Evolutionary conservation across 1,140 invertebrate genomes (phyloP).

Genomic region (Aphelinus atriplicis): DNA sequence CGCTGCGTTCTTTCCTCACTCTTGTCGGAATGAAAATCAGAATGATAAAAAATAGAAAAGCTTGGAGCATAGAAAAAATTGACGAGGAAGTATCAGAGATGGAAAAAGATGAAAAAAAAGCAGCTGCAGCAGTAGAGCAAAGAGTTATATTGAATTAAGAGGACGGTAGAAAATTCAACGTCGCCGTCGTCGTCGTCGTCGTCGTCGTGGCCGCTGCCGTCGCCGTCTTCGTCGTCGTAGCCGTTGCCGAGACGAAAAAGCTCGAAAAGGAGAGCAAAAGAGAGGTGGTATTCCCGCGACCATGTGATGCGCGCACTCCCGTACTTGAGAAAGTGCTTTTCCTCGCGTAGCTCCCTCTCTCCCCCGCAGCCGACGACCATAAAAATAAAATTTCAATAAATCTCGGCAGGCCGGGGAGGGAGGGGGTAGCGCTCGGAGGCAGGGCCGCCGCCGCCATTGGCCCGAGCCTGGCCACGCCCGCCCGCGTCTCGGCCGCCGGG

Average conservation of each 20-base stretch:
- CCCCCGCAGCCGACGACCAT: conserved; percentile 54
- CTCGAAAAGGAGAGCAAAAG: conserved; percentile 18
- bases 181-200: background rate
- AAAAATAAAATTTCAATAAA: conserved; percentile 70
- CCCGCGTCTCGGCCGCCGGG: background rate
- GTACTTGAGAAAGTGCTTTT: conserved; percentile 47
- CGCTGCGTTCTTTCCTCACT: no score
- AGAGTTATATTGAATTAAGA: conserved; percentile 38
- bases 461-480: background rate
- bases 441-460: conserved; percentile 6
- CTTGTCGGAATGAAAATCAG: background rate
- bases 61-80: background rate
- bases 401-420: conserved; percentile 52
- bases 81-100: background rate
- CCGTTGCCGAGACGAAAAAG: conserved; percentile 18
- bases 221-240: background rate
- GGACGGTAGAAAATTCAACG: conserved; percentile 3
- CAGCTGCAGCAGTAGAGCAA: background rate
- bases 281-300: background rate
- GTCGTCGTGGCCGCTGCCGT: background rate
- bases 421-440: conserved; percentile 13
- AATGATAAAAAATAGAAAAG: conserved; percentile 24
- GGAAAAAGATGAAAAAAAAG: background rate
- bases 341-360: conserved; percentile 35
- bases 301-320: background rate